Evolutionary conservation across 2,888 invertebrate species (phyloP).

Genomic region (Acronicta alni): DNA sequence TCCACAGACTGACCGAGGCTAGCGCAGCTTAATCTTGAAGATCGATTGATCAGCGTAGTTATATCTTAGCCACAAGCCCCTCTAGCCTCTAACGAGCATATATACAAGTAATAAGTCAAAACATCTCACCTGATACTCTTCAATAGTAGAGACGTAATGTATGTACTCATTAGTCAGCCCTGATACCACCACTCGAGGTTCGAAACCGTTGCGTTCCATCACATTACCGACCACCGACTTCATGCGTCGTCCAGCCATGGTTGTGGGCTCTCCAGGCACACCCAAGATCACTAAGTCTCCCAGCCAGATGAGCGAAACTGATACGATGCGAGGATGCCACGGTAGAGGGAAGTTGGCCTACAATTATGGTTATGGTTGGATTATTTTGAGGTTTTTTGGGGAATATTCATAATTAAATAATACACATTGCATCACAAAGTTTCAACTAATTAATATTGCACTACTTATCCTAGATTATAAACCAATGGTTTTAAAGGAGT

Average conservation of each 20-base stretch:
- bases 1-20: too few species aligned
- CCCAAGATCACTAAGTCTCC: conserved; percentile 92
- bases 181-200: conserved; percentile 91
- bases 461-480: too few species aligned
- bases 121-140: conserved; percentile 91
- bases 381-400: not conserved
- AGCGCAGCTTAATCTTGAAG: too few species aligned
- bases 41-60: too few species aligned
- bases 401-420: too few species aligned
- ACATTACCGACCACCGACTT: conserved; percentile 79
- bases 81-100: too few species aligned
- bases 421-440: too few species aligned
- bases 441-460: too few species aligned
- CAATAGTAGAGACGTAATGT: conserved; percentile 94
- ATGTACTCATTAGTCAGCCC: conserved; percentile 95
- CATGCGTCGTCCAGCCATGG: conserved; percentile 94
- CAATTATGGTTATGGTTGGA: conserved; percentile 5
- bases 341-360: conserved; percentile 90
- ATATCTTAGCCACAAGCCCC: too few species aligned
- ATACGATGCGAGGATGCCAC: conserved; percentile 94
- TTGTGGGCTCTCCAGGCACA: conserved; percentile 96
- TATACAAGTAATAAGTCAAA: not conserved
- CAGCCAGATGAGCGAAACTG: conserved; percentile 92
- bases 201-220: conserved; percentile 74
- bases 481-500: too few species aligned